These are phyloP conservation scores for Melangyna quadrimaculata DNA, from an alignment of 2,888 invertebrate genomes.

Conservation along the genomic window DNA sequence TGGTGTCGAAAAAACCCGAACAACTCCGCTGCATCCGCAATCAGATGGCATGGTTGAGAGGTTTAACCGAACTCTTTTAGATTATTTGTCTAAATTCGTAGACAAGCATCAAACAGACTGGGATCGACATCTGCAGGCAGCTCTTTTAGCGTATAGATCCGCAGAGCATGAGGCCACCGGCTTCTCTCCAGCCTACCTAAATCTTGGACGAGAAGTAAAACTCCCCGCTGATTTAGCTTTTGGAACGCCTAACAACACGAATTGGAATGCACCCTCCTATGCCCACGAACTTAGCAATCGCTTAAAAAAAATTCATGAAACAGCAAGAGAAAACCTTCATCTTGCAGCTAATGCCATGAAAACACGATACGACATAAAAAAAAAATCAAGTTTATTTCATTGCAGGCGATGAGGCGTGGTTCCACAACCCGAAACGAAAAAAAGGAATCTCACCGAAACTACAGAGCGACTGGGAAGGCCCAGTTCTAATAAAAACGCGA, in stretches of 20 bases:
- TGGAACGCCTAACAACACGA: neutral
- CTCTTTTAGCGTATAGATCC: neutral
- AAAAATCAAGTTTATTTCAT: neutral
- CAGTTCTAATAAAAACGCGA: neutral
- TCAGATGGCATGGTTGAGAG: slow-evolving; percentile 17
- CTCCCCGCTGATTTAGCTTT: neutral
- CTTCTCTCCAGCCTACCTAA: neutral
- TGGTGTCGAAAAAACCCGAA: slow-evolving; percentile 5
- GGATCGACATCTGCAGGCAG: neutral
- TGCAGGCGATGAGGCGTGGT: neutral
- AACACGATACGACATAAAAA: neutral
- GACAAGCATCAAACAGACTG: neutral
- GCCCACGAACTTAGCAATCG: neutral
- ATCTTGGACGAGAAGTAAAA: neutral
- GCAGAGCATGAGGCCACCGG: neutral
- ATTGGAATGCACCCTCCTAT: neutral
- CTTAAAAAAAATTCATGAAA: neutral
- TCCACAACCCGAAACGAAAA: neutral
- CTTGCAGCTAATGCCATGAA: neutral
- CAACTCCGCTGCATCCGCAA: neutral
- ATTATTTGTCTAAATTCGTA: neutral
- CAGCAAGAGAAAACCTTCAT: neutral
- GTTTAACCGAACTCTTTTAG: neutral
- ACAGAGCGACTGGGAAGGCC: neutral
- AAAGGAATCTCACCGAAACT: neutral